phyloP scores from a whole-genome alignment of 2,113 vertebrate genomes.

The Erpornis zantholeuca region DNA sequence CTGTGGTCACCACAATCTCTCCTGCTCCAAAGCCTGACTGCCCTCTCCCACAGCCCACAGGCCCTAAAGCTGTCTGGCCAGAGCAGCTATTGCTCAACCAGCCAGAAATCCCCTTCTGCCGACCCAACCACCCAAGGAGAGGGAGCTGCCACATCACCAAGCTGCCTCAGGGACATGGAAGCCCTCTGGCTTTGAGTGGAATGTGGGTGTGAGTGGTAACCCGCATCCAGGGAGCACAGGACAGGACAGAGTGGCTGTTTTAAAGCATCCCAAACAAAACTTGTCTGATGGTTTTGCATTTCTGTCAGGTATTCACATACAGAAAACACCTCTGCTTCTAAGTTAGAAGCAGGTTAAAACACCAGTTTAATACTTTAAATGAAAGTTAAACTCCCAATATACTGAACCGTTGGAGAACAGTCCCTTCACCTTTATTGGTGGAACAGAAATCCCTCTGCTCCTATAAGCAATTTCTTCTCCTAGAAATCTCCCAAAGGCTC shows the following conservation, averaged over 20 bases:
- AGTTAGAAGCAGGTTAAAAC: not conserved
- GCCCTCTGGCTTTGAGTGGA: not conserved
- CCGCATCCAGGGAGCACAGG: not conserved
- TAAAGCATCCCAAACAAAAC: not conserved
- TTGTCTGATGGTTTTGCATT: not conserved
- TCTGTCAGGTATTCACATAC: not conserved
- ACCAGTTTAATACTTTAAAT: not conserved
- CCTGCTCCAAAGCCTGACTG: not conserved
- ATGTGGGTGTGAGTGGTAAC: accelerated
- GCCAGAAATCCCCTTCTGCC: not conserved
- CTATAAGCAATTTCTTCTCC: not conserved
- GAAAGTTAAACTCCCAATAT: not conserved
- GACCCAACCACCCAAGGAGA: not conserved
- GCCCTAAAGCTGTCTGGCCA: not conserved
- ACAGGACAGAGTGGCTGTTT: not conserved
- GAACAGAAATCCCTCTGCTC: not conserved
- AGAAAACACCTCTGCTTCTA: not conserved
- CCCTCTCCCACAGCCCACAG: not conserved
- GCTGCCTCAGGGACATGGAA: not conserved
- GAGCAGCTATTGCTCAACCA: not conserved
- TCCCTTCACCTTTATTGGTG: not conserved
- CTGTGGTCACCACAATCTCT: accelerated
- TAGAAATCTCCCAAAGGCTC: not conserved
- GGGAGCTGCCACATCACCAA: not conserved
- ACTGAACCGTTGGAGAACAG: not conserved